A percentile compares a stretch with the other conserved stretches of the same genome.
Evolutionary conservation across 2,113 vertebrate species (phyloP).

Genomic region (Percopsis transmontana): DNA sequence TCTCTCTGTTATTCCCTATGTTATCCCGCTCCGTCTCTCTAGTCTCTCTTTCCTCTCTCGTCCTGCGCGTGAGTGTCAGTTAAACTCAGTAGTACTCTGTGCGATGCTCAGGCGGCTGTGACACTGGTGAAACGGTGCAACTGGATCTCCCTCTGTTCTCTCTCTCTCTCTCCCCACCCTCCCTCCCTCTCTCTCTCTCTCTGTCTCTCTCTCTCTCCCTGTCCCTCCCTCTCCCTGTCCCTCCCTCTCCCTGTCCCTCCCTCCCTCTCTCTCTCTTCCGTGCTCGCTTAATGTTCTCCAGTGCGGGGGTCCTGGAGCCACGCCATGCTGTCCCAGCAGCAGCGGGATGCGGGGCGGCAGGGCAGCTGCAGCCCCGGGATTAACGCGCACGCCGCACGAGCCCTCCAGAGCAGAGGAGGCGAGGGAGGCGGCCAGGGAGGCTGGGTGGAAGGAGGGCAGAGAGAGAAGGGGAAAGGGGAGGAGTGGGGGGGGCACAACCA

Average conservation of each 20-base stretch:
- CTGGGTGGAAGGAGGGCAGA: constrained; percentile 4
- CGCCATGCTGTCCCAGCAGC: constrained; percentile 70
- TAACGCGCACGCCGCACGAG: constrained; percentile 60
- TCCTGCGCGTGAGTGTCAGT: constrained; percentile 38
- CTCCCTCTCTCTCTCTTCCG: constrained; percentile 30
- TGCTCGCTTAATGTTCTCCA: constrained; percentile 19
- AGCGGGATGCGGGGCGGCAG: constrained; percentile 69
- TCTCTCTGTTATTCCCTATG: constrained; percentile 4
- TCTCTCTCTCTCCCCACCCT: constrained; percentile 18
- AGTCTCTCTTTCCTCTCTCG: neutral
- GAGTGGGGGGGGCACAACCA: neutral
- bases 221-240: constrained; percentile 18
- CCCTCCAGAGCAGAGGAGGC: constrained; percentile 57
- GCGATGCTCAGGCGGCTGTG: constrained; percentile 47
- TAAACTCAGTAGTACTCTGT: constrained; percentile 51
- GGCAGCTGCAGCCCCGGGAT: constrained; percentile 69
- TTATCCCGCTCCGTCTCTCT: constrained; percentile 24
- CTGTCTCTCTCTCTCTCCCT: neutral
- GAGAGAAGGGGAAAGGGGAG: constrained; percentile 14
- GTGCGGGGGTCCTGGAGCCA: constrained; percentile 67
- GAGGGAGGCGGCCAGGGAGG: neutral
- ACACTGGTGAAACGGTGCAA: constrained; percentile 46
- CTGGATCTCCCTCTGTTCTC: constrained; percentile 29
- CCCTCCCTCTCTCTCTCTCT: constrained; percentile 9
- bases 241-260: constrained; percentile 39